These are phyloP conservation scores for Chesias legatella DNA, from an alignment of 2,888 invertebrate genomes.

Conservation along the genomic window DNA sequence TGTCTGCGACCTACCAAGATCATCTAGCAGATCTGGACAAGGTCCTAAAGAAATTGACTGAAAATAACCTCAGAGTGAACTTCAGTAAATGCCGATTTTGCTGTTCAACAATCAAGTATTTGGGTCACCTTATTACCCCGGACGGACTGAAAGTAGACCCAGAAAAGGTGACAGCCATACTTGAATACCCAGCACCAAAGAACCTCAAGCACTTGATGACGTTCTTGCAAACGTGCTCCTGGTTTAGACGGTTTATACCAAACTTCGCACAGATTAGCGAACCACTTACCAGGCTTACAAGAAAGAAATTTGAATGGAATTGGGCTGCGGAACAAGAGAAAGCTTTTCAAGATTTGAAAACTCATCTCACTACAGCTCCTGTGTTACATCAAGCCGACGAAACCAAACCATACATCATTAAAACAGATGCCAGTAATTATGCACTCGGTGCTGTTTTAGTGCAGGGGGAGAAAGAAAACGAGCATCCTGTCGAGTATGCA, in stretches of 20 bases:
- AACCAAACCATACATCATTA: neutral
- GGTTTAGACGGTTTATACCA: conserved; percentile 12
- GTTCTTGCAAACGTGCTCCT: conserved; percentile 11
- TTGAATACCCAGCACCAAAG: neutral
- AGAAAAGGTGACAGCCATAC: conserved; percentile 21
- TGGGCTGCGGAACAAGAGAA: conserved; percentile 7
- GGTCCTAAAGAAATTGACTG: conserved; percentile 17
- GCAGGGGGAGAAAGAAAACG: conserved; percentile 22
- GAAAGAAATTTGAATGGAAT: conserved; percentile 6
- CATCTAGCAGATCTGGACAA: conserved; percentile 12
- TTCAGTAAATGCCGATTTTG: conserved; percentile 27
- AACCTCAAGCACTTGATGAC: conserved; percentile 8
- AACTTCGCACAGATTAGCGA: conserved; percentile 6
- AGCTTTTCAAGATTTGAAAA: neutral
- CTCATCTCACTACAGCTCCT: neutral
- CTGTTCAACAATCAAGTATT: conserved; percentile 26
- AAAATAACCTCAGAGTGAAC: conserved; percentile 26
- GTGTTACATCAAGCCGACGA: neutral
- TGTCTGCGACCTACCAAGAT: conserved; percentile 6
- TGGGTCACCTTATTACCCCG: conserved; percentile 32
- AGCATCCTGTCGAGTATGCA: conserved; percentile 27
- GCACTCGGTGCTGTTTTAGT: conserved; percentile 6
- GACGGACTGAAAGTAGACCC: conserved; percentile 33
- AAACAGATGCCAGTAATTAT: conserved; percentile 2
- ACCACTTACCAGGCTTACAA: conserved; percentile 8